These are phyloP conservation scores for Dendrocincla tyrannina DNA, from an alignment of 2,797 vertebrate species.

Conservation along the genomic window DNA sequence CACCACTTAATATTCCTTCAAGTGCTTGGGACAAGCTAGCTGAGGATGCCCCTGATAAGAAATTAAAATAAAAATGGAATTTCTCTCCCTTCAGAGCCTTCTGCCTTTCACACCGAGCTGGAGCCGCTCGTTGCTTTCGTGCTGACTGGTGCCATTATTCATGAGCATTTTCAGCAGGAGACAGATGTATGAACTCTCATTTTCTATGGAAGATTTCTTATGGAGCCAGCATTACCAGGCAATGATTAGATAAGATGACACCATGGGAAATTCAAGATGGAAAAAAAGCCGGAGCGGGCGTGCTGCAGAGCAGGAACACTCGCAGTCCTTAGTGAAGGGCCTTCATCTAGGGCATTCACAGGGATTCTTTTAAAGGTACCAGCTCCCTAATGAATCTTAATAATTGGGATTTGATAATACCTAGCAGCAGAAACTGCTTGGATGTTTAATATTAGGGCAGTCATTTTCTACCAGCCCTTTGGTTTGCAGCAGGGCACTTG, in stretches of 20 bases:
- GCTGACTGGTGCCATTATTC: constrained; percentile 8
- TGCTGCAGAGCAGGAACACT: not conserved
- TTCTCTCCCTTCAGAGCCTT: not conserved
- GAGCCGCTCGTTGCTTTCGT: not conserved
- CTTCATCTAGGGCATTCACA: not conserved
- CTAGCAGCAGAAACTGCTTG: not conserved
- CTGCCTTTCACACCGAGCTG: not conserved
- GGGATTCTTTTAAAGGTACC: not conserved
- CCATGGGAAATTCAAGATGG: constrained; percentile 39
- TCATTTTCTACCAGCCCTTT: not conserved
- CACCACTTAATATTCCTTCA: not conserved
- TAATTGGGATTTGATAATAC: not conserved
- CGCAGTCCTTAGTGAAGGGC: not conserved
- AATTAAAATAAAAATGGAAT: not conserved
- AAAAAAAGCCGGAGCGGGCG: not conserved
- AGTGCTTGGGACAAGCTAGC: not conserved
- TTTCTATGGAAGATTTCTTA: constrained; percentile 18
- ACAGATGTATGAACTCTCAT: not conserved
- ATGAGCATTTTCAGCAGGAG: constrained; percentile 33
- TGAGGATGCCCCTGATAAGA: not conserved
- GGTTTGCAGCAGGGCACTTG: not conserved
- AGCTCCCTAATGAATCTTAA: not conserved
- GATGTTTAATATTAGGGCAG: not conserved
- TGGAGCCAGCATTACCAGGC: not conserved
- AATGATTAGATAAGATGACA: constrained; percentile 24